Evolutionary conservation across 2,113 vertebrate species (phyloP).

Genomic region (Microcebus murinus): DNA sequence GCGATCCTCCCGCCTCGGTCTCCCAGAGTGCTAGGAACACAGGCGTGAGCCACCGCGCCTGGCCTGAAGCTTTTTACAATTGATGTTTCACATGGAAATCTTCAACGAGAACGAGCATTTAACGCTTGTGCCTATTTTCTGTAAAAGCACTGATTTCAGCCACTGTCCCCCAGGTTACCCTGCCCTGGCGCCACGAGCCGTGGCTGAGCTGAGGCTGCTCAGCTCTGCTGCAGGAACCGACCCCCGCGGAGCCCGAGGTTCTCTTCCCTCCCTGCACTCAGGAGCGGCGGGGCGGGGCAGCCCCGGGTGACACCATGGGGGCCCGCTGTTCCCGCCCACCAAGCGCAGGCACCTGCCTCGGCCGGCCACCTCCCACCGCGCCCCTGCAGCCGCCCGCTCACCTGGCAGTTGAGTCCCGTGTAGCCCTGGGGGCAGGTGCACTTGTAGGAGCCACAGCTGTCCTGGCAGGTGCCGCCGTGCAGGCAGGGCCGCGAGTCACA

Average conservation of each 20-base stretch:
- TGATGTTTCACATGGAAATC: accelerated
- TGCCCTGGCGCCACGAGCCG: accelerated
- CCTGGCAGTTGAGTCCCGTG: slow-evolving; percentile 96
- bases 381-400: slow-evolving; percentile 53
- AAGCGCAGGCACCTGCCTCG: accelerated
- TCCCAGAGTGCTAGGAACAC: too few species aligned
- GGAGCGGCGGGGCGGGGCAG: neutral
- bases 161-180: accelerated
- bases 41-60: too few species aligned
- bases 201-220: accelerated
- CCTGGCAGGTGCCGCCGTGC: slow-evolving; percentile 96
- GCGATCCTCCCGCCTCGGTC: too few species aligned
- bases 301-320: accelerated
- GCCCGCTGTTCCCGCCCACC: accelerated
- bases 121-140: accelerated
- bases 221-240: too few species aligned
- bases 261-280: too few species aligned
- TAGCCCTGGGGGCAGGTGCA: slow-evolving; percentile 97
- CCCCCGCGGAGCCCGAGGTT: too few species aligned
- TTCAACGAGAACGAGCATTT: accelerated
- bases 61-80: too few species aligned
- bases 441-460: slow-evolving; percentile 96
- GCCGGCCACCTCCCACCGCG: accelerated
- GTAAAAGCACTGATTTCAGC: accelerated
- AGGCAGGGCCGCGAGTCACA: slow-evolving; percentile 96